Evolutionary conservation across 2,113 vertebrate genomes (phyloP).

Genomic region (Natator depressus): DNA sequence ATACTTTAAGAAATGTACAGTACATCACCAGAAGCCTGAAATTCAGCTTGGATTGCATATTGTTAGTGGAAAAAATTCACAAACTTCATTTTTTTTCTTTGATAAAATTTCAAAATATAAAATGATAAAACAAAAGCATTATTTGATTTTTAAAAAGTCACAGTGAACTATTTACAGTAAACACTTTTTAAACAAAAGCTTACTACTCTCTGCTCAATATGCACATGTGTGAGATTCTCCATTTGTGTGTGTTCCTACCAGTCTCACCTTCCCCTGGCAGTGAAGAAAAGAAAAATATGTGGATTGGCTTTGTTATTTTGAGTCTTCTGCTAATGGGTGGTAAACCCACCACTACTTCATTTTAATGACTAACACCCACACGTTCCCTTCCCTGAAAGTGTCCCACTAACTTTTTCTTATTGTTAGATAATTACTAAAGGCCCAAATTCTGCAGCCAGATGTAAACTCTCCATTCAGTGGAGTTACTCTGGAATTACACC

Average conservation of each 20-base stretch:
- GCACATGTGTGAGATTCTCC: background rate
- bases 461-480: background rate
- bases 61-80: constrained; percentile 48
- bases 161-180: constrained; percentile 71
- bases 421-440: background rate
- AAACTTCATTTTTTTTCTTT: background rate
- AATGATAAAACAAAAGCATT: constrained; percentile 63
- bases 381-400: background rate
- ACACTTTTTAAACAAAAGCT: constrained; percentile 37
- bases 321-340: background rate
- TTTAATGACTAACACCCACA: background rate
- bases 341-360: background rate
- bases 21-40: constrained; percentile 66
- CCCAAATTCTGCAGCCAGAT: background rate
- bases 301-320: background rate
- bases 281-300: background rate
- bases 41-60: constrained; percentile 68
- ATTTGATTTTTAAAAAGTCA: constrained; percentile 33
- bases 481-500: background rate
- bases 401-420: background rate
- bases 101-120: constrained; percentile 74
- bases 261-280: background rate
- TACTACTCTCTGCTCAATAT: constrained; percentile 1
- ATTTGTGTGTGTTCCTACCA: background rate
- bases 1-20: constrained; percentile 63